Conservation (phyloP, 2,888 invertebrate species). For the Frankliniella intonsa region DNA sequence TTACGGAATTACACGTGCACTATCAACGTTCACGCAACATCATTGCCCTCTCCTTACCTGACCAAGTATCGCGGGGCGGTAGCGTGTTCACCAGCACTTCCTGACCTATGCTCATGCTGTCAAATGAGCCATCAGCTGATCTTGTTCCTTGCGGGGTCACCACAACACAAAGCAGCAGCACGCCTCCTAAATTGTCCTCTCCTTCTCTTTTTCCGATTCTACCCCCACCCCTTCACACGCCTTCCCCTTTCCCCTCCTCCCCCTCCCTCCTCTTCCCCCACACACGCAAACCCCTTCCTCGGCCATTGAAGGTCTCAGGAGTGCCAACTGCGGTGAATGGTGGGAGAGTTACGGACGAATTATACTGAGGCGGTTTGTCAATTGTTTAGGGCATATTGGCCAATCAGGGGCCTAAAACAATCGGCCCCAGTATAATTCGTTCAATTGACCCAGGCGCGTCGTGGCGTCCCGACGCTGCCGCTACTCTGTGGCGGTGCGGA, state of each 20-base stretch:
- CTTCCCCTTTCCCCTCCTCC: neutral
- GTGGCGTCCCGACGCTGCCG: too few relatives aligned
- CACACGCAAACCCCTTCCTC: neutral
- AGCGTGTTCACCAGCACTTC: neutral
- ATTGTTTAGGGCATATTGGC: too few relatives aligned
- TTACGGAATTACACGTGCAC: neutral
- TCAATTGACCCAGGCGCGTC: too few relatives aligned
- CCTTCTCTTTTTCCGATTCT: neutral
- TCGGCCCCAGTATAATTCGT: too few relatives aligned
- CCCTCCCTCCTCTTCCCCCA: neutral
- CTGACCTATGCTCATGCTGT: neutral
- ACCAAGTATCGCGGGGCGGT: neutral
- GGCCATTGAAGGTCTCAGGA: neutral
- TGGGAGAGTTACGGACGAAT: too few relatives aligned
- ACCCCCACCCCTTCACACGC: neutral
- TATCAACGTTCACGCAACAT: neutral
- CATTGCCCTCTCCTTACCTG: neutral
- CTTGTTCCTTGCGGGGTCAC: neutral
- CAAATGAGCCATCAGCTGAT: conserved; percentile 11
- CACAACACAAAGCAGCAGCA: neutral
- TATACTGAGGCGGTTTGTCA: too few relatives aligned
- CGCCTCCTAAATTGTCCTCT: neutral
- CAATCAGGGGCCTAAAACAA: too few relatives aligned
- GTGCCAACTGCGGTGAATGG: neutral
- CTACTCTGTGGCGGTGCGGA: too few relatives aligned